These are phyloP conservation scores for Nipponia nippon DNA, from an alignment of 2,113 vertebrate species.

Conservation along the genomic window DNA sequence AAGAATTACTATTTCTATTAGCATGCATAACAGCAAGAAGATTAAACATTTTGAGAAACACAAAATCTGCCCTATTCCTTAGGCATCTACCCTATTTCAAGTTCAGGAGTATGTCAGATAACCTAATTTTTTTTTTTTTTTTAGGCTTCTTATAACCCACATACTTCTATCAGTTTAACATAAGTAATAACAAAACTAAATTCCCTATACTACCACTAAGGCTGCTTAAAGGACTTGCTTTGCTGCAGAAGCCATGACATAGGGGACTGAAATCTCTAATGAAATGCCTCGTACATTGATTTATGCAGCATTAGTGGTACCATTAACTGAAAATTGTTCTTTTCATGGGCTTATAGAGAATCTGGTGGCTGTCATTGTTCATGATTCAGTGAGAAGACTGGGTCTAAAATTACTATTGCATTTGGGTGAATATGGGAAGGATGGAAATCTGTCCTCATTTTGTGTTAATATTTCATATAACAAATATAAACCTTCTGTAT, in stretches of 20 bases:
- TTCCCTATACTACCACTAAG: constrained; percentile 24
- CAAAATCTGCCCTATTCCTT: background rate
- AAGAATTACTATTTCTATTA: background rate
- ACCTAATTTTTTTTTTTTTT: background rate
- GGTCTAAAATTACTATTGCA: background rate
- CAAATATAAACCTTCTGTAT: constrained; percentile 13
- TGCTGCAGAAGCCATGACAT: constrained; percentile 23
- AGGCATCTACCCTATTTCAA: background rate
- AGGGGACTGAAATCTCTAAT: constrained; percentile 38
- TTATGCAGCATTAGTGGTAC: constrained; percentile 52
- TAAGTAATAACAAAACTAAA: constrained; percentile 54
- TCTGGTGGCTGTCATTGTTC: constrained; percentile 35
- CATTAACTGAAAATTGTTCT: constrained; percentile 59
- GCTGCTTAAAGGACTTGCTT: constrained; percentile 39
- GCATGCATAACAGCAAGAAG: background rate
- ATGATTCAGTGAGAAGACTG: constrained; percentile 1
- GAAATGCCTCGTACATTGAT: constrained; percentile 8
- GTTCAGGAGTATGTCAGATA: background rate
- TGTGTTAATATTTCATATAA: constrained; percentile 22
- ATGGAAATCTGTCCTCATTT: background rate
- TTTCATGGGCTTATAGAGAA: constrained; percentile 36
- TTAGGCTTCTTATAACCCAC: background rate
- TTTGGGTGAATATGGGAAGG: background rate
- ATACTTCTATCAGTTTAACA: constrained; percentile 17
- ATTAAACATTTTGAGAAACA: background rate